phyloP scores from a whole-genome alignment of 2,113 vertebrate species.

The Pithys albifrons region DNA sequence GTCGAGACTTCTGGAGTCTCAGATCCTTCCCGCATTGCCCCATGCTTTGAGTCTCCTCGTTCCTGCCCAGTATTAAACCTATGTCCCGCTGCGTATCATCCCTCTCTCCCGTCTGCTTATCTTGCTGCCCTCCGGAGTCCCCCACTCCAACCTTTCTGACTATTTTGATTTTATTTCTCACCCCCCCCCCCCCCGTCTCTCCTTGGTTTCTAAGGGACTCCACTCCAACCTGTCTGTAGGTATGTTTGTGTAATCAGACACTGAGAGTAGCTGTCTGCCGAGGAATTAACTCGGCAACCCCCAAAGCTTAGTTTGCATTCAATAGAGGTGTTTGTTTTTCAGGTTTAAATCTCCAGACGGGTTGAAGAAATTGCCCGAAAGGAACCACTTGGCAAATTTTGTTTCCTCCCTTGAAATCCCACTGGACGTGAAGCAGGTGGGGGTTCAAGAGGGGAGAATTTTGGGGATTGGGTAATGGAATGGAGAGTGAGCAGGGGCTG shows the following conservation, averaged over 20 bases:
- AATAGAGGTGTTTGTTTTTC: conserved; percentile 68
- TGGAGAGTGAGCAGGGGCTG: not conserved
- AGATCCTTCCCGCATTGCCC: not conserved
- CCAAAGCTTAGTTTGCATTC: conserved; percentile 68
- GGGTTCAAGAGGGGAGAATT: not conserved
- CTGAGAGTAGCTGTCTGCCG: conserved; percentile 71
- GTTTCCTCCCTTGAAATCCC: conserved; percentile 14
- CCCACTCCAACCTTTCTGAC: not conserved
- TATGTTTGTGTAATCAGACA: conserved; percentile 77
- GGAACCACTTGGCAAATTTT: conserved; percentile 52
- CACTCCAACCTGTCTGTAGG: conserved; percentile 71
- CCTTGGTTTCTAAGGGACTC: conserved; percentile 21
- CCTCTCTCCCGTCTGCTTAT: not conserved
- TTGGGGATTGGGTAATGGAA: not conserved
- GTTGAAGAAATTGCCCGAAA: conserved; percentile 53
- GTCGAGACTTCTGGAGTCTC: not conserved
- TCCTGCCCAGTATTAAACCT: not conserved
- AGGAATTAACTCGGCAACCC: conserved; percentile 36
- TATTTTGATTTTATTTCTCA: not conserved
- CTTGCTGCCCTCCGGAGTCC: not conserved
- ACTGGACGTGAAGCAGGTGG: conserved; percentile 68
- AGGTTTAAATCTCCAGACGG: conserved; percentile 64
- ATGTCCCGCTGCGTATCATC: not conserved
- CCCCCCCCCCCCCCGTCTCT: not conserved
- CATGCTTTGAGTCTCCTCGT: not conserved